Percentiles rank a stretch among this genome's conserved stretches.
These are phyloP conservation scores for Morpho achilles DNA, from an alignment of 2,888 invertebrate species.

Conservation along the genomic window DNA sequence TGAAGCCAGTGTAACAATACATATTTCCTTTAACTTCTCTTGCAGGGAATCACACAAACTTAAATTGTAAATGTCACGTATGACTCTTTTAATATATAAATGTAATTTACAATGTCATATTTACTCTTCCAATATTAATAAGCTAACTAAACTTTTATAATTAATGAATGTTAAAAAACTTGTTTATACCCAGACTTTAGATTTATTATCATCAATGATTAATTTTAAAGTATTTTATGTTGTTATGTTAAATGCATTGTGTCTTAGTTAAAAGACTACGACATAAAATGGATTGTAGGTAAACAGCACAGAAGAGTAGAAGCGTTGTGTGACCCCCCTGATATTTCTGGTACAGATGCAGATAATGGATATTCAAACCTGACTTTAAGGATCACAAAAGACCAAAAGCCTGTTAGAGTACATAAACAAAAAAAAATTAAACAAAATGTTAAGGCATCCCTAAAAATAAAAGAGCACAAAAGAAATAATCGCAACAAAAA, in stretches of 20 bases:
- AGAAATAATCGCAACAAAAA: slow-evolving; percentile 40
- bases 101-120: too few species aligned
- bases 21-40: too few species aligned
- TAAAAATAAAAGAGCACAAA: slow-evolving; percentile 41
- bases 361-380: slow-evolving; percentile 40
- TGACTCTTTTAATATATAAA: too few species aligned
- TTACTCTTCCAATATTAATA: too few species aligned
- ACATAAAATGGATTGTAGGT: slow-evolving; percentile 36
- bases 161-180: too few species aligned
- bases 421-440: slow-evolving; percentile 49
- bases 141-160: too few species aligned
- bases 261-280: slow-evolving; percentile 8
- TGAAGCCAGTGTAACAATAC: too few species aligned
- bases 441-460: slow-evolving; percentile 30
- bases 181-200: too few species aligned
- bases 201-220: too few species aligned
- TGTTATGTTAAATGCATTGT: background rate
- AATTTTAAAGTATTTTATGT: too few species aligned
- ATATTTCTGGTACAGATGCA: slow-evolving; percentile 54
- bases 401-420: slow-evolving; percentile 38
- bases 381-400: slow-evolving; percentile 33
- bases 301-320: slow-evolving; percentile 37
- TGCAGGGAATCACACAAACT: too few species aligned
- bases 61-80: too few species aligned
- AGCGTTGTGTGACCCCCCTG: slow-evolving; percentile 46